Evolutionary conservation across 1,140 invertebrate species (phyloP), one percentile per base, ranked within the genome.

Genomic region (Marisa cornuarietis): DNA sequence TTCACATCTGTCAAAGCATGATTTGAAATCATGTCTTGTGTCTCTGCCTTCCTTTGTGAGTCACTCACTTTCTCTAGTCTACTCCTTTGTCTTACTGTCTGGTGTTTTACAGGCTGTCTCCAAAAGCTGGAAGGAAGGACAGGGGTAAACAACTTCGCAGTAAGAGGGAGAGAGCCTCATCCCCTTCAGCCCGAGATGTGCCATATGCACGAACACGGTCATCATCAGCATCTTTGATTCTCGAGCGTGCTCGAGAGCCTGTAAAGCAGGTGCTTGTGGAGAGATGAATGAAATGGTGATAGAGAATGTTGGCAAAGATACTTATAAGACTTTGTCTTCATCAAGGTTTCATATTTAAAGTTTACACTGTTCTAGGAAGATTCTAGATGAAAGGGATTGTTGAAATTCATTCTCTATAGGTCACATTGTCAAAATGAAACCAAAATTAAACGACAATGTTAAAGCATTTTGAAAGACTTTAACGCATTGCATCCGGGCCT

Each of bases 151-250:
- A 85, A 82, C 88, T 80, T 82, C 87, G 87, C 92, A 93, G 85
- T 9, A 92, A 92, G 84, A 87, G 93, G 51, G 94, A 95, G 86
- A 90, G 94, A 75, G 92, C 93, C 0, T 92, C 94, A 73, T 94
- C 94, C 5, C 94, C 94, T 16, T 90, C 89, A 16, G 81, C 89
- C 63, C 74, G 83, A 42, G 86, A 90, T 18, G 79, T 77, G 91
- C 92, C n/a, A 92, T 94, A 0, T 96, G 95, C 54, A 88, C 93
- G 95, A 83, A 96, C 95, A 0, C 94, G 98, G 85, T 96, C 96
- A 83, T 96, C 97, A 0, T 96, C 96, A 0, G 94, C 89, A 62
- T 88, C 88, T 10, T 79, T 82, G 49, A 83, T 87, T 61, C 83
- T 83, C 49, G 86, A 87, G 65, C 80, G 83, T 66, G 78, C 82